Conservation (phyloP, 1,140 invertebrate species). For the Orussus abietinus region DNA sequence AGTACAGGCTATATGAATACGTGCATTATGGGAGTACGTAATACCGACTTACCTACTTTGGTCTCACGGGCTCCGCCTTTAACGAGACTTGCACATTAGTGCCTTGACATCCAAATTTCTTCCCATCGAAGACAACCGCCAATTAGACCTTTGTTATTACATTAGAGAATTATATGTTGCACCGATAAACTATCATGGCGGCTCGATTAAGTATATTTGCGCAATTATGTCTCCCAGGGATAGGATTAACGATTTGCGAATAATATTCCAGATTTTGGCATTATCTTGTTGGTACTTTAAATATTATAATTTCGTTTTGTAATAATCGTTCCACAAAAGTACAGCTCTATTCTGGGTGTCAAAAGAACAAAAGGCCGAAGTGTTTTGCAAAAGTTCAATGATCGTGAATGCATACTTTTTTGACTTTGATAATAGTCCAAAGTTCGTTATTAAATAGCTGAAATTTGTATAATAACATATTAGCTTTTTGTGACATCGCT, state of each 20-base stretch:
- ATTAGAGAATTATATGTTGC: conserved; percentile 8
- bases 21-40: conserved; percentile 26
- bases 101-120: conserved; percentile 38
- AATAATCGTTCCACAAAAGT: too few species aligned
- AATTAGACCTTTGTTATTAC: conserved; percentile 6
- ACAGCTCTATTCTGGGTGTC: too few species aligned
- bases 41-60: conserved; percentile 7
- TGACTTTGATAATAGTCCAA: background rate
- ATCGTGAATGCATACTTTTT: background rate
- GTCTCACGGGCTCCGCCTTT: conserved; percentile 4
- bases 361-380: too few species aligned
- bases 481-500: conserved; percentile 1
- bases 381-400: background rate
- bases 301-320: background rate
- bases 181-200: conserved; percentile 10
- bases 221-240: conserved; percentile 2
- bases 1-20: conserved; percentile 6
- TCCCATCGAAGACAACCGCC: conserved; percentile 12
- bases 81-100: too few species aligned
- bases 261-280: too few species aligned
- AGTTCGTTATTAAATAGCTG: background rate
- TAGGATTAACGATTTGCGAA: too few species aligned
- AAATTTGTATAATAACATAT: conserved; percentile 1
- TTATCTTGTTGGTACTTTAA: background rate
- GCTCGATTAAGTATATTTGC: background rate